Base-by-base conservation (phyloP, 2,797 vertebrate genomes). In the Rachycentron canadum region DNA sequence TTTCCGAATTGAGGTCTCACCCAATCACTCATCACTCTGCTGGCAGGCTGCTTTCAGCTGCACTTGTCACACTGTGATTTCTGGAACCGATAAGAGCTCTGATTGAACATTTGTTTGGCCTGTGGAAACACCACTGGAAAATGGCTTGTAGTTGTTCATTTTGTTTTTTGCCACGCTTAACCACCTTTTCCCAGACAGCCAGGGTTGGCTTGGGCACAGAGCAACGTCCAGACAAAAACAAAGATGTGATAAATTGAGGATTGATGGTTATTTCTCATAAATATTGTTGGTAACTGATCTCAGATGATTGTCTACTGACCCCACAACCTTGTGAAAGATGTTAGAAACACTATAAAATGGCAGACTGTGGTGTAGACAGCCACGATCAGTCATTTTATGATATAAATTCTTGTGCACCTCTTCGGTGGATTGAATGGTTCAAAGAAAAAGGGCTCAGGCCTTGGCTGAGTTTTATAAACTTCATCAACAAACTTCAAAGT, bases 21-120 rank as follows among this genome's bases (percentile, higher is more conserved):
- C 82, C 67, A 55, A 88, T 91, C 91, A 86, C 82, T 89, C 88
- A 84, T 83, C 73, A 2, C 71, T 82, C 58, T 71, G 79, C 79
- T 53, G 64, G 56, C 77, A 73, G 81, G 69, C 75, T 74, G 68
- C 59, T 82, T 85, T 89, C 84, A 70, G 80, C 88, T 83, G 87
- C 81, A 82, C 82, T 91, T 90, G 88, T 89, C 88, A 84, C 89
- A 74, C 79, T 86, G 71, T 87, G 91, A 91, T 91, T 90, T 86
- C 78, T 88, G 85, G 78, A 79, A 78, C 83, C 32, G 82, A 91
- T 91, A 92, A 87, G 75, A 84, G 83, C 62, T 80, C 81, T 83
- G 77, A 83, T 87, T 85, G 80, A 91, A 89, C 91, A 85, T 90
- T 88, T 79, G 87, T 90, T 90, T 83, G 84, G 81, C 58, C 78